These are phyloP conservation scores for Syngnathus floridae DNA, from an alignment of 2,113 vertebrate species.

Conservation along the genomic window DNA sequence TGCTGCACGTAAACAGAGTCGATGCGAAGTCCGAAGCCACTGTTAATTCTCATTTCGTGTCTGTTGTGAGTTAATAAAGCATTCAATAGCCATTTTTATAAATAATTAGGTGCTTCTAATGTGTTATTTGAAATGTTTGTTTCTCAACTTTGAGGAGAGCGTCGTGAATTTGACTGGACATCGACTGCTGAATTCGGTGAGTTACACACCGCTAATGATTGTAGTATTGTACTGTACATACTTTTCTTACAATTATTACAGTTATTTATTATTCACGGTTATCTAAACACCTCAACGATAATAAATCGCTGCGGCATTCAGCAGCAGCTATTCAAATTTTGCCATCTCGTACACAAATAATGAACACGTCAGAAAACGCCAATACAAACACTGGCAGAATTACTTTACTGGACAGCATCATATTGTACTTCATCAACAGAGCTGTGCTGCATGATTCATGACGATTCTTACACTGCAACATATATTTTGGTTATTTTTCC, in stretches of 20 bases:
- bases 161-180: background rate
- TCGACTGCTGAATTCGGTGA: background rate
- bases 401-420: no score
- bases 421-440: no score
- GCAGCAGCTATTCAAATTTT: no score
- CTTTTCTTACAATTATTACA: background rate
- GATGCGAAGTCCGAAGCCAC: background rate
- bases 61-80: background rate
- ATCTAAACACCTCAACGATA: background rate
- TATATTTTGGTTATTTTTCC: background rate
- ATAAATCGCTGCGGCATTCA: no score
- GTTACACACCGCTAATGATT: no score
- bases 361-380: no score
- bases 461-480: background rate
- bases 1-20: constrained; percentile 28
- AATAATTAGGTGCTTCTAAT: background rate
- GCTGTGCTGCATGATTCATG: no score
- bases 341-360: no score
- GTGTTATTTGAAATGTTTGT: background rate
- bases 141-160: background rate
- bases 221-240: background rate
- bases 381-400: no score
- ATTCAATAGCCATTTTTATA: background rate
- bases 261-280: background rate
- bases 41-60: background rate